Conservation (phyloP, 2,888 invertebrate species). For the Myathropa florea region DNA sequence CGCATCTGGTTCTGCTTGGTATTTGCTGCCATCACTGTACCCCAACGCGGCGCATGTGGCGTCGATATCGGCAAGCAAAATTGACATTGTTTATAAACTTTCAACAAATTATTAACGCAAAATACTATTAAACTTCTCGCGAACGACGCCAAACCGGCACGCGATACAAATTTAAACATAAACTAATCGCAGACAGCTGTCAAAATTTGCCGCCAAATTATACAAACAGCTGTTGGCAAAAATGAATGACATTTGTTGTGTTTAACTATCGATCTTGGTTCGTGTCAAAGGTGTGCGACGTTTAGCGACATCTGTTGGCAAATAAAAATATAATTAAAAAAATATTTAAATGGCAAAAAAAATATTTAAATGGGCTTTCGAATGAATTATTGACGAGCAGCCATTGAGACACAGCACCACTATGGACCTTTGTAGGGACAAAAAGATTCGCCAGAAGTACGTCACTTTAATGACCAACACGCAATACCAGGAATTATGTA, state of each 20-base stretch:
- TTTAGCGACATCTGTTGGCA: neutral
- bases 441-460: no score
- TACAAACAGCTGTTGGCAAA: constrained; percentile 11
- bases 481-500: neutral
- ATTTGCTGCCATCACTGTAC: constrained; percentile 79
- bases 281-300: neutral
- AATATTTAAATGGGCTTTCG: constrained; percentile 9
- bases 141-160: neutral
- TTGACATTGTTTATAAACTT: constrained; percentile 75
- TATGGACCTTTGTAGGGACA: no score
- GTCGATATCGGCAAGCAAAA: constrained; percentile 80
- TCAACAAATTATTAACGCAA: constrained; percentile 9
- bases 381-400: constrained; percentile 25
- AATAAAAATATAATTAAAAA: no score
- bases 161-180: constrained; percentile 23
- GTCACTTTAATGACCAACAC: no score
- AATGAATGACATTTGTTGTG: neutral
- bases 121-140: neutral
- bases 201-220: constrained; percentile 17
- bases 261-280: constrained; percentile 13
- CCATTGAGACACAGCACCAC: no score
- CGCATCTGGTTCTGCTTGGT: constrained; percentile 79
- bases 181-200: constrained; percentile 34
- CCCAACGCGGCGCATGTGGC: constrained; percentile 80
- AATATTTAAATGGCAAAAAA: no score